Percentiles rank a stretch among this genome's conserved stretches.
phyloP scores from a whole-genome alignment of 2,797 vertebrate species.

The Gila robusta region DNA sequence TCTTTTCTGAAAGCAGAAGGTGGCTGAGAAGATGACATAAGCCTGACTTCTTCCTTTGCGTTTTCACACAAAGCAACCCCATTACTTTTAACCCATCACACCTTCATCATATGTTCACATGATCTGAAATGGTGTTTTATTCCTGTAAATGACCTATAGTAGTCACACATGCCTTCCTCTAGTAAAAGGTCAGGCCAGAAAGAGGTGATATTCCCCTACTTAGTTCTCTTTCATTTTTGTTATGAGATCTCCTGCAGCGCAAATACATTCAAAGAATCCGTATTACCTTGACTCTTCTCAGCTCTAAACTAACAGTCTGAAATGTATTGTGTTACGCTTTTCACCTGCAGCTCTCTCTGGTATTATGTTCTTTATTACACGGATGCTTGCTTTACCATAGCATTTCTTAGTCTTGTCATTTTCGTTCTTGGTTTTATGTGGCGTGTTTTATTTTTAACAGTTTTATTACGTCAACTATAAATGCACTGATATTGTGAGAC shows the following conservation, averaged over 20 bases:
- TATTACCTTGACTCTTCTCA: conserved; percentile 54
- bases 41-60: not conserved
- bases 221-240: conserved; percentile 67
- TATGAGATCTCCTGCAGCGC: conserved; percentile 57
- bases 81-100: not conserved
- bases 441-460: not conserved
- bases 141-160: conserved; percentile 45
- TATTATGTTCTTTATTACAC: conserved; percentile 55
- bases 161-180: conserved; percentile 59
- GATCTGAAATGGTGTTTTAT: conserved; percentile 28
- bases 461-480: not conserved
- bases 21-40: not conserved
- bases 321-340: conserved; percentile 56
- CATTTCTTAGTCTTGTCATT: not conserved
- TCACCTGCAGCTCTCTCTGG: conserved; percentile 58
- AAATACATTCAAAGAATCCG: conserved; percentile 50
- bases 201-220: conserved; percentile 61
- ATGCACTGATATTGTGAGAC: not conserved
- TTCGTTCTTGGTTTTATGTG: not conserved
- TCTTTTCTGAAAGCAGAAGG: not conserved
- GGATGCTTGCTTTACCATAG: conserved; percentile 31
- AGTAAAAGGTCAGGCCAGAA: conserved; percentile 64
- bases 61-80: not conserved
- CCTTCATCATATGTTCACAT: conserved; percentile 25
- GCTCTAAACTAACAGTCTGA: conserved; percentile 61